A percentile compares a stretch with the other conserved stretches of the same genome.
Conservation (phyloP, 2,888 invertebrate species). For the Melanchra persicariae region DNA sequence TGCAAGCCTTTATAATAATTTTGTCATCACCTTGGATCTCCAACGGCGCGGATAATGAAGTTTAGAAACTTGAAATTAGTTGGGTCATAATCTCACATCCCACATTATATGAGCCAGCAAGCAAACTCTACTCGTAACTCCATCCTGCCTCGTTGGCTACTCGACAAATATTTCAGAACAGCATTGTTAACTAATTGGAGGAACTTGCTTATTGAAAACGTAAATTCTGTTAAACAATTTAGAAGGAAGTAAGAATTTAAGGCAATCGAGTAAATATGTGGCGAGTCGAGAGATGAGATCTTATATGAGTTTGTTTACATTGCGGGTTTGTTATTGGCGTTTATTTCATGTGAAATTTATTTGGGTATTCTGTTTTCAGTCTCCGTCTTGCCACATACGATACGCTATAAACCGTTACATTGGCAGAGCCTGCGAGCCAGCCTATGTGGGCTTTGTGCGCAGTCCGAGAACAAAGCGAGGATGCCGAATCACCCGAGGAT, state of each 20-base stretch:
- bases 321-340: constrained; percentile 9
- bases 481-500: constrained; percentile 20
- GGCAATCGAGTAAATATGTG: constrained; percentile 35
- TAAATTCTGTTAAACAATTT: constrained; percentile 58
- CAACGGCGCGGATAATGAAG: constrained; percentile 86
- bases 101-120: constrained; percentile 74
- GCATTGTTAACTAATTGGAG: constrained; percentile 70
- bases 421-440: neutral
- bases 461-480: constrained; percentile 32
- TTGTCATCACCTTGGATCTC: constrained; percentile 84
- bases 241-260: constrained; percentile 51
- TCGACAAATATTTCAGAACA: constrained; percentile 60
- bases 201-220: constrained; percentile 65
- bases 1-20: constrained; percentile 79
- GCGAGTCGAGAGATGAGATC: constrained; percentile 32
- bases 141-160: constrained; percentile 62
- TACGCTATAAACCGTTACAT: constrained; percentile 10
- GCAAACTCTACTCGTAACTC: constrained; percentile 67
- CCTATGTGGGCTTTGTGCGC: constrained; percentile 19
- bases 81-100: constrained; percentile 82
- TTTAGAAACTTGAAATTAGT: constrained; percentile 88
- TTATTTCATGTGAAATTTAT: constrained; percentile 22
- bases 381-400: neutral
- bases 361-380: constrained; percentile 12
- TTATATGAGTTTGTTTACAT: constrained; percentile 35